Conservation (phyloP, 2,888 invertebrate species). For the Abrostola tripartita region DNA sequence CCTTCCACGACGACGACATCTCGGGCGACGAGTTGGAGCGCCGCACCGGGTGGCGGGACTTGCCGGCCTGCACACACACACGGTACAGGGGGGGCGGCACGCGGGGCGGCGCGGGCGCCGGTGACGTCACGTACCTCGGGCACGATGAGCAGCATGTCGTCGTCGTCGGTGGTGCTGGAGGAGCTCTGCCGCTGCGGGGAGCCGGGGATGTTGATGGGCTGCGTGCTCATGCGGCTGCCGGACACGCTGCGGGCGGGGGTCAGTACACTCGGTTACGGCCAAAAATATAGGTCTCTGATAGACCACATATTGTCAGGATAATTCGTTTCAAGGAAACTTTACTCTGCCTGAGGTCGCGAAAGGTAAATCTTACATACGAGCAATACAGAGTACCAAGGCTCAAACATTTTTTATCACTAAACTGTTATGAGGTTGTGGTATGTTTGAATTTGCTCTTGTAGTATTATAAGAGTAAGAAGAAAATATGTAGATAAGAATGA, state of each 20-base stretch:
- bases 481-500: too few relatives aligned
- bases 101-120: too few relatives aligned
- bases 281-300: neutral
- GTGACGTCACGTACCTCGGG: conserved; percentile 67
- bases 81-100: too few relatives aligned
- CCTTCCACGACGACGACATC: conserved; percentile 96
- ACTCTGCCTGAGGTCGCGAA: too few relatives aligned
- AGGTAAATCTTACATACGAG: too few relatives aligned
- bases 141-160: conserved; percentile 82
- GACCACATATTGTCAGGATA: neutral
- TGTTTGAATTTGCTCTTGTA: too few relatives aligned
- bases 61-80: conserved; percentile 69
- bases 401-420: too few relatives aligned
- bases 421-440: too few relatives aligned
- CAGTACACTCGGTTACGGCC: neutral
- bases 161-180: conserved; percentile 80
- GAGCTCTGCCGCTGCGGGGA: conserved; percentile 84
- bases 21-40: conserved; percentile 97
- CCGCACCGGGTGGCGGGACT: conserved; percentile 94
- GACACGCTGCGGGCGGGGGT: conserved; percentile 4
- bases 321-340: too few relatives aligned
- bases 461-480: too few relatives aligned
- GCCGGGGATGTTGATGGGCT: conserved; percentile 90
- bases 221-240: conserved; percentile 77
- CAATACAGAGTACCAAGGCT: too few relatives aligned